Evolutionary conservation across 2,113 vertebrate genomes (phyloP).

Genomic region (Eclectus roratus): DNA sequence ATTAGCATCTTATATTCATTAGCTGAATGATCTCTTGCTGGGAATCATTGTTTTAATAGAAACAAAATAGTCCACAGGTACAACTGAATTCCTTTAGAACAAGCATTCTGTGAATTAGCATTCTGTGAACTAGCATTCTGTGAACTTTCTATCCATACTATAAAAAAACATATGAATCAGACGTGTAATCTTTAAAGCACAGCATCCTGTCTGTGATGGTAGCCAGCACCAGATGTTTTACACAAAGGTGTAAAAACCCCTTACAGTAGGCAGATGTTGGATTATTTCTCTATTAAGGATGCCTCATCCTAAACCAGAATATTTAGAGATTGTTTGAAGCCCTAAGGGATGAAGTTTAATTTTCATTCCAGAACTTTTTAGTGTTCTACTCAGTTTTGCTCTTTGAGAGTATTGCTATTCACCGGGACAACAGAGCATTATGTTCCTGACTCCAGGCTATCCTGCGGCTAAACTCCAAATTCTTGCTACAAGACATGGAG

Average conservation of each 20-base stretch:
- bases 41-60: background rate
- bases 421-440: background rate
- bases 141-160: background rate
- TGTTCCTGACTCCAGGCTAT: background rate
- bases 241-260: conserved; percentile 12
- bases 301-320: background rate
- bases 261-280: conserved; percentile 31
- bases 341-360: background rate
- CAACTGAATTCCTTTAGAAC: background rate
- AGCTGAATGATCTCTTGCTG: background rate
- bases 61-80: background rate
- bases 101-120: background rate
- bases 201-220: background rate
- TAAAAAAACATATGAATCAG: background rate
- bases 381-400: background rate
- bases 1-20: background rate
- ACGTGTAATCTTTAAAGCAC: background rate
- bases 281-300: conserved; percentile 9
- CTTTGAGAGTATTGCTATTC: background rate
- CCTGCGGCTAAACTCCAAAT: background rate
- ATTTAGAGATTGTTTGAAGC: background rate
- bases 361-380: conserved; percentile 10
- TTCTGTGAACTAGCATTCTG: background rate
- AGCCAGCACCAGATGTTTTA: conserved; percentile 42
- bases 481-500: background rate